These are phyloP conservation scores for Pao palembangensis DNA, from an alignment of 2,113 vertebrate genomes.

Conservation along the genomic window DNA sequence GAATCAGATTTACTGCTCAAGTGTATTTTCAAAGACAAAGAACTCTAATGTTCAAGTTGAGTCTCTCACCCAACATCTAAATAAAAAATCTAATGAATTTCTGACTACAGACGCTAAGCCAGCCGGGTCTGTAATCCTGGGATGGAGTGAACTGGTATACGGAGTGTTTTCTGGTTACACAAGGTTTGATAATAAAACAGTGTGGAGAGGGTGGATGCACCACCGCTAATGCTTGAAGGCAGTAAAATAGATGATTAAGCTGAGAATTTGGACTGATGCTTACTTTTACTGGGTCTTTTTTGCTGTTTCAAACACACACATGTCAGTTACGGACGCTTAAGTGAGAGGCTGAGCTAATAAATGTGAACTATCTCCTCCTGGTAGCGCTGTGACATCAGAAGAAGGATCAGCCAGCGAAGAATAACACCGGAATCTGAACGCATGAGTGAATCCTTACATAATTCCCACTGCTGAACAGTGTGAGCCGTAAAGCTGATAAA, in stretches of 20 bases:
- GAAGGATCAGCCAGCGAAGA: background rate
- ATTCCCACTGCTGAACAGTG: background rate
- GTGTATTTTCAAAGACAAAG: background rate
- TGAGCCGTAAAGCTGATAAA: background rate
- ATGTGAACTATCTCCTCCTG: no score
- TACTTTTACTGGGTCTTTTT: background rate
- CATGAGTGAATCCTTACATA: background rate
- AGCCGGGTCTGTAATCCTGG: no score
- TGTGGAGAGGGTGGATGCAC: background rate
- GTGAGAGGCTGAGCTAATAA: no score
- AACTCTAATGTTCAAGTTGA: background rate
- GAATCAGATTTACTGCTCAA: background rate
- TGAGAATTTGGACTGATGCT: background rate
- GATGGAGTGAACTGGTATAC: no score
- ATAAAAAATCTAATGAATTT: background rate
- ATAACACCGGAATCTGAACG: background rate
- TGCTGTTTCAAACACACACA: no score
- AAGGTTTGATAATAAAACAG: background rate
- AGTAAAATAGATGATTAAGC: background rate
- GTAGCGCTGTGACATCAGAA: background rate
- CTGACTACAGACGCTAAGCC: background rate
- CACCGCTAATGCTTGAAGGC: background rate
- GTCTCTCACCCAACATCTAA: background rate
- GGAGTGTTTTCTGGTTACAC: no score
- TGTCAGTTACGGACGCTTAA: no score